Conservation (phyloP, 2,888 invertebrate species). For the Entomobrya multifasciata region DNA sequence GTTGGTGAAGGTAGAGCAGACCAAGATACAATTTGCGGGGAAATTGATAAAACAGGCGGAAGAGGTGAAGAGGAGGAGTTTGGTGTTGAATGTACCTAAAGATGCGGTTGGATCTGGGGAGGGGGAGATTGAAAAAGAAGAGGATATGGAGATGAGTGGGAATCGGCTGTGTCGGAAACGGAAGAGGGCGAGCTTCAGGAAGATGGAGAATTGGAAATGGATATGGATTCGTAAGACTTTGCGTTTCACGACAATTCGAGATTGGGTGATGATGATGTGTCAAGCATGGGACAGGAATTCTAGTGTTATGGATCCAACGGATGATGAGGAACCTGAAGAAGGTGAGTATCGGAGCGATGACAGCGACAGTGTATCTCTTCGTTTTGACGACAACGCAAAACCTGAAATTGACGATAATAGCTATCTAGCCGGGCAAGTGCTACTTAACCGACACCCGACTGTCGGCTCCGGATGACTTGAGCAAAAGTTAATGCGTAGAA, state of each 20-base stretch:
- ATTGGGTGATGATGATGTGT: constrained; percentile 61
- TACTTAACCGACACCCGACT: too few species aligned
- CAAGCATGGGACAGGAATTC: constrained; percentile 59
- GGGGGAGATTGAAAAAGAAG: constrained; percentile 85
- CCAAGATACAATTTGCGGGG: constrained; percentile 94
- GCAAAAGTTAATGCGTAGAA: too few species aligned
- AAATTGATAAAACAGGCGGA: constrained; percentile 90
- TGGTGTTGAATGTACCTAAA: constrained; percentile 90
- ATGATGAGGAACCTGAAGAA: not conserved
- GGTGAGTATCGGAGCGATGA: constrained; percentile 79
- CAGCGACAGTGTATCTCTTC: constrained; percentile 58
- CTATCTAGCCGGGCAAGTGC: constrained; percentile 82
- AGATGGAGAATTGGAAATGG: constrained; percentile 65
- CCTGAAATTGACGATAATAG: constrained; percentile 81
- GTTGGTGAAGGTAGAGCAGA: constrained; percentile 95
- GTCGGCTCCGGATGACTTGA: too few species aligned
- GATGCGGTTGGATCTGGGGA: constrained; percentile 82
- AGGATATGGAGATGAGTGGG: constrained; percentile 81
- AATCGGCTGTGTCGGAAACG: constrained; percentile 51
- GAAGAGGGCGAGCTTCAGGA: constrained; percentile 66
- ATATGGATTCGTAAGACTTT: constrained; percentile 57
- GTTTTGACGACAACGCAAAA: constrained; percentile 27
- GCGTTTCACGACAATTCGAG: constrained; percentile 47
- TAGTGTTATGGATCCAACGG: constrained; percentile 37
- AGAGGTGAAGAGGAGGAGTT: constrained; percentile 89